Percentiles rank a stretch among this genome's conserved stretches.
phyloP scores from a whole-genome alignment of 2,113 vertebrate species.

The Upupa epops region DNA sequence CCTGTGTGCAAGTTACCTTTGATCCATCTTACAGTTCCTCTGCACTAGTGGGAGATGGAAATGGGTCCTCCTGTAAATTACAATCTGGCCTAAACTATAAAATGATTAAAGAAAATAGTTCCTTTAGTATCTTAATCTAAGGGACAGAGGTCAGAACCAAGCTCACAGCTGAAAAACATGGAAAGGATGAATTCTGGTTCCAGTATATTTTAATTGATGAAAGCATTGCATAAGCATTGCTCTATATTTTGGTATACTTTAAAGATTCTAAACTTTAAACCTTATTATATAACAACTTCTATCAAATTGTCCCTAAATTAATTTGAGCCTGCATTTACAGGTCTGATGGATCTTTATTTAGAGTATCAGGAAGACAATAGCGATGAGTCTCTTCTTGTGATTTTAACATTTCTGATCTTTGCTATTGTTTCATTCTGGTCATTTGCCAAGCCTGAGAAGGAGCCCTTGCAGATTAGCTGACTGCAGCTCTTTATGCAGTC shows the following conservation, averaged over 20 bases:
- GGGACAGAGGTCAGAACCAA: background rate
- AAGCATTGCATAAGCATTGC: background rate
- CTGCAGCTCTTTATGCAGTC: conserved; percentile 53
- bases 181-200: background rate
- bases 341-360: background rate
- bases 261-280: background rate
- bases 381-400: background rate
- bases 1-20: background rate
- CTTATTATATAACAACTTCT: background rate
- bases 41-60: background rate
- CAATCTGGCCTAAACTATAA: background rate
- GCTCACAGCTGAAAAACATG: background rate
- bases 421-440: conserved; percentile 47
- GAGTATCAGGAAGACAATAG: background rate
- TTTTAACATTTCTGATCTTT: conserved; percentile 11
- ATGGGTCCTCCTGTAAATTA: background rate
- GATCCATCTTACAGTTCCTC: accelerated
- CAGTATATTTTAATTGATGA: background rate
- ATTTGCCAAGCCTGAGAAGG: conserved; percentile 43
- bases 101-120: background rate
- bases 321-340: background rate
- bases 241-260: background rate
- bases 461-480: conserved; percentile 50
- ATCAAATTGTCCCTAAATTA: background rate
- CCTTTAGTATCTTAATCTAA: conserved; percentile 3